phyloP scores from a whole-genome alignment of 2,797 vertebrate species.

The Scomberomorus guttatus region DNA sequence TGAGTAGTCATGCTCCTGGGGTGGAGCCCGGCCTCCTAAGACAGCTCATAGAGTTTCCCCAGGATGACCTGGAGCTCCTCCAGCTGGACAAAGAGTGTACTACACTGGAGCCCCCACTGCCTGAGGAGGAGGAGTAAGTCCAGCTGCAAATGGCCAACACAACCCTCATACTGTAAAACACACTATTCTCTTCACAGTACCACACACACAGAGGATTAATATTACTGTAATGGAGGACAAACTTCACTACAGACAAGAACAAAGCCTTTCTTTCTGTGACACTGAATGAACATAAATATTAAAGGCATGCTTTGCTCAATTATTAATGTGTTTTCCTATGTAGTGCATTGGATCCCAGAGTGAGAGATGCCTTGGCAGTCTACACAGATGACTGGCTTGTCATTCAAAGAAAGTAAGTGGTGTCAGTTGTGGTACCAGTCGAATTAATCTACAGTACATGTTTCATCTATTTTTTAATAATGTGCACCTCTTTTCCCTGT shows the following conservation, averaged over 20 bases:
- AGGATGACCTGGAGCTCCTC: constrained; percentile 90
- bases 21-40: constrained; percentile 88
- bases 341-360: constrained; percentile 91
- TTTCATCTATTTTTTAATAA: constrained; percentile 49
- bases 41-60: constrained; percentile 91
- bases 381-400: constrained; percentile 95
- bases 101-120: constrained; percentile 90
- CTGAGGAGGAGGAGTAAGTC: constrained; percentile 89
- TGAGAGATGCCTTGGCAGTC: constrained; percentile 90
- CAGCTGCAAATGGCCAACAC: constrained; percentile 30
- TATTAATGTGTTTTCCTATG: constrained; percentile 74
- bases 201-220: constrained; percentile 41
- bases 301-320: constrained; percentile 68
- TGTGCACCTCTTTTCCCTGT: constrained; percentile 30
- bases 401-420: constrained; percentile 91
- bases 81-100: constrained; percentile 90
- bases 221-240: constrained; percentile 54
- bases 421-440: constrained; percentile 27
- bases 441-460: constrained; percentile 32
- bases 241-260: constrained; percentile 53
- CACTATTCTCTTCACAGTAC: constrained; percentile 27
- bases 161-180: constrained; percentile 20
- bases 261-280: constrained; percentile 56
- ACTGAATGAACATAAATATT: constrained; percentile 68
- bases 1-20: constrained; percentile 88